Percentiles rank a stretch among this genome's conserved stretches.
These are phyloP conservation scores for Drosophila infuscata DNA, from an alignment of 2,888 invertebrate genomes.

Conservation along the genomic window DNA sequence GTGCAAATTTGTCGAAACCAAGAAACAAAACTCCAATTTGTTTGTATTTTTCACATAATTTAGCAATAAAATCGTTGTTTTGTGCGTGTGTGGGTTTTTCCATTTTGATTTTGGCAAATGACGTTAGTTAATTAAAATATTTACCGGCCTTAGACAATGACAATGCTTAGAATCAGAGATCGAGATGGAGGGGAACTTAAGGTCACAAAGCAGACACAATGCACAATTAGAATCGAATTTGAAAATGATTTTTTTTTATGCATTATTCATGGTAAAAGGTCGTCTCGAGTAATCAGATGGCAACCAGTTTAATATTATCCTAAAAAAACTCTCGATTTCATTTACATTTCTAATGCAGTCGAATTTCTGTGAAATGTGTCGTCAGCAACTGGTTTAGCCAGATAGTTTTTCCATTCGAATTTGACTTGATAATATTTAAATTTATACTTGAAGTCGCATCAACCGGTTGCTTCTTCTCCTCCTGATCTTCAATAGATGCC, in stretches of 20 bases:
- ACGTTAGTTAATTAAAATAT: conserved; percentile 40
- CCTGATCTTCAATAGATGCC: conserved; percentile 50
- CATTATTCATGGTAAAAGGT: conserved; percentile 42
- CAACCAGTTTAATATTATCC: conserved; percentile 27
- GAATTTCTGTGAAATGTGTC: conserved; percentile 58
- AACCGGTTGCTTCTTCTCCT: conserved; percentile 61
- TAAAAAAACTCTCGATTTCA: conserved; percentile 71
- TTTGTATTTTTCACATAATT: conserved; percentile 64
- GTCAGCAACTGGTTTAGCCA: conserved; percentile 67
- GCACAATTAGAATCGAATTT: conserved; percentile 56
- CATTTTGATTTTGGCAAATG: conserved; percentile 42
- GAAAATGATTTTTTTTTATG: conserved; percentile 27
- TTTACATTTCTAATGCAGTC: conserved; percentile 68
- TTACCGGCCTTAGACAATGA: conserved; percentile 32
- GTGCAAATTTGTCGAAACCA: conserved; percentile 59
- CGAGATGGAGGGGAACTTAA: conserved; percentile 37
- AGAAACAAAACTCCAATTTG: conserved; percentile 18
- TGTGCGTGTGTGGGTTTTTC: conserved; percentile 25
- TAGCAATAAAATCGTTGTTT: conserved; percentile 39
- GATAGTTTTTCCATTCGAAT: conserved; percentile 41
- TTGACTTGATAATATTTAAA: conserved; percentile 50
- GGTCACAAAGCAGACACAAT: conserved; percentile 58
- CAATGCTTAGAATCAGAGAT: conserved; percentile 40
- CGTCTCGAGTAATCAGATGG: conserved; percentile 17
- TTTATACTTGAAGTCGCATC: conserved; percentile 50